A percentile compares a stretch with the other conserved stretches of the same genome.
Conservation (phyloP, 2,888 invertebrate species). For the Chloroclystis v-ata region DNA sequence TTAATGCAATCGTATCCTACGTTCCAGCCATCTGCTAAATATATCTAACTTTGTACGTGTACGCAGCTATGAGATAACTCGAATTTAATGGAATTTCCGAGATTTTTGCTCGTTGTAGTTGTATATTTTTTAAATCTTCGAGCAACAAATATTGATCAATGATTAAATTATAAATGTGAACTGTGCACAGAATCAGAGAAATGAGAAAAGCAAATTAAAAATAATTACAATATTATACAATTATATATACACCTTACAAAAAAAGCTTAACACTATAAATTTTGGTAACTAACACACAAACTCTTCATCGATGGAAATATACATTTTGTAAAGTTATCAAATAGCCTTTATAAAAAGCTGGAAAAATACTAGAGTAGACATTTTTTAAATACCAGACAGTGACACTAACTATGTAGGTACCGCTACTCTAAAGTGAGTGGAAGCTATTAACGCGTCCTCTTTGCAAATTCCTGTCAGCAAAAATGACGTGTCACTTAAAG, state of each 20-base stretch:
- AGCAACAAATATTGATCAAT: too few species aligned
- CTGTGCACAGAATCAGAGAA: too few species aligned
- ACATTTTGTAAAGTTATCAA: not conserved
- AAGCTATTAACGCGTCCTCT: slow-evolving; percentile 20
- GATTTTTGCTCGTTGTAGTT: too few species aligned
- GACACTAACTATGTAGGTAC: not conserved
- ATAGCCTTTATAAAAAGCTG: not conserved
- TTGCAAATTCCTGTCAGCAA: slow-evolving; percentile 22
- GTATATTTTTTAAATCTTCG: too few species aligned
- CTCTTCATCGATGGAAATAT: not conserved
- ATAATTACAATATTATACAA: too few species aligned
- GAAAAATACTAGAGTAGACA: not conserved
- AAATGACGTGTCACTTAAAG: slow-evolving; percentile 27
- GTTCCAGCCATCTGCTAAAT: slow-evolving; percentile 44
- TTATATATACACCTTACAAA: too few species aligned
- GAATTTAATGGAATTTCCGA: slow-evolving; percentile 11
- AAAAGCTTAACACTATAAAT: too few species aligned
- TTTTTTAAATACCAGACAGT: slow-evolving; percentile 1
- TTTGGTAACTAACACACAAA: too few species aligned
- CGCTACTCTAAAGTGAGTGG: slow-evolving; percentile 10
- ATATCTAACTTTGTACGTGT: slow-evolving; percentile 32
- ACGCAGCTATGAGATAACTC: slow-evolving; percentile 14
- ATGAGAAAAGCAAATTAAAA: too few species aligned
- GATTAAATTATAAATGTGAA: too few species aligned
- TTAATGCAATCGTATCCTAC: slow-evolving; percentile 53